Evolutionary conservation across 1,140 invertebrate genomes (phyloP).

Genomic region (Camponotus pennsylvanicus): DNA sequence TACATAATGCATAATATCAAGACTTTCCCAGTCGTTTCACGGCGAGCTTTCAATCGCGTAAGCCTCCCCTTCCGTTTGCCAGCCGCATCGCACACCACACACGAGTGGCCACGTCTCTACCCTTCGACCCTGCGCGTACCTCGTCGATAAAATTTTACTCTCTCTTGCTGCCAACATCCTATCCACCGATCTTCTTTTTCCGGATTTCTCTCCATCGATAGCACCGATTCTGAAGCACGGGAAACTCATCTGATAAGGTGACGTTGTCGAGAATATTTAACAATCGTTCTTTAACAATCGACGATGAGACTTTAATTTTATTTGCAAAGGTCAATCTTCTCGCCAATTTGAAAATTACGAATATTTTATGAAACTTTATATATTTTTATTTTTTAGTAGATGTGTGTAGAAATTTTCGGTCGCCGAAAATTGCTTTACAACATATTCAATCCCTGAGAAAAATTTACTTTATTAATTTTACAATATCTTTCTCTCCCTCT

Average conservation of each 20-base stretch:
- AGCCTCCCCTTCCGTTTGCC: constrained; percentile 70
- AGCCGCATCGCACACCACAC: constrained; percentile 31
- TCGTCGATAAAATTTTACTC: constrained; percentile 78
- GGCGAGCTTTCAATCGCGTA: constrained; percentile 83
- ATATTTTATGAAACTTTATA: background rate
- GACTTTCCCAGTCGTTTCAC: constrained; percentile 82
- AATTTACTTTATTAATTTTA: background rate
- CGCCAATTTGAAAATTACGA: background rate
- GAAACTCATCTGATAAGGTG: constrained; percentile 15
- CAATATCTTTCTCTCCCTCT: background rate
- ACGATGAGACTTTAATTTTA: constrained; percentile 21
- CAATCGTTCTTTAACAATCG: constrained; percentile 22
- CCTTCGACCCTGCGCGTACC: background rate
- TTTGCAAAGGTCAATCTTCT: background rate
- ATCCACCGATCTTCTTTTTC: background rate
- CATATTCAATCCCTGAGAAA: background rate
- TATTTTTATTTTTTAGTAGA: background rate
- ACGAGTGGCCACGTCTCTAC: constrained; percentile 59
- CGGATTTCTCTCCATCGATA: constrained; percentile 35
- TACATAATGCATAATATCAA: constrained; percentile 84
- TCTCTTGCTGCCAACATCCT: constrained; percentile 1
- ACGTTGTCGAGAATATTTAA: background rate
- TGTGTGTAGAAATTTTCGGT: background rate
- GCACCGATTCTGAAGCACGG: background rate
- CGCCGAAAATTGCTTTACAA: background rate